Percentiles rank a stretch among this genome's conserved stretches.
Evolutionary conservation across 2,888 invertebrate species (phyloP).

Genomic region (Danaus chrysippus): DNA sequence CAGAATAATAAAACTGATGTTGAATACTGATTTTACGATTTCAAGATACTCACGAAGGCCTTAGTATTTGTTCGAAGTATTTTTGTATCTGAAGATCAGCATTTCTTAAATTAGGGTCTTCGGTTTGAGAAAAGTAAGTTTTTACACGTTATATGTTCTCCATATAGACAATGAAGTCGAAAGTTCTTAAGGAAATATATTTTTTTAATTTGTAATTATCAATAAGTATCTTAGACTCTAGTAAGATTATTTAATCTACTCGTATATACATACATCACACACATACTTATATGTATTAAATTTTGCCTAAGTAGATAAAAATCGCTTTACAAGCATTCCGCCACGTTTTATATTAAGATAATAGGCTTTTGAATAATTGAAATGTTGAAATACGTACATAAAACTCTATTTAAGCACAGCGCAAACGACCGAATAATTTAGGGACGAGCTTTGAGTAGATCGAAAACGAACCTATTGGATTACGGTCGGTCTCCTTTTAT

Average conservation of each 20-base stretch:
- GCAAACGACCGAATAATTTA: slow-evolving; percentile 7
- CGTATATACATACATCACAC: too few relatives aligned
- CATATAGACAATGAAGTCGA: too few relatives aligned
- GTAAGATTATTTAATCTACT: too few relatives aligned
- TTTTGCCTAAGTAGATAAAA: too few relatives aligned
- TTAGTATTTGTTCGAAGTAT: slow-evolving; percentile 1
- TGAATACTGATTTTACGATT: slow-evolving; percentile 5
- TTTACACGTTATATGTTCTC: neutral
- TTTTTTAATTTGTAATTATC: too few relatives aligned
- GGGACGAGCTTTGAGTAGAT: slow-evolving; percentile 6
- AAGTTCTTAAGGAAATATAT: too few relatives aligned
- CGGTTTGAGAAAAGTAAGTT: neutral
- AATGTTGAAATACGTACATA: slow-evolving; percentile 1
- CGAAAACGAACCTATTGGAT: slow-evolving; percentile 8
- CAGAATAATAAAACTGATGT: slow-evolving; percentile 5
- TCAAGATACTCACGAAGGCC: neutral
- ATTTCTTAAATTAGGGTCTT: neutral
- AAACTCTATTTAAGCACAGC: slow-evolving; percentile 7
- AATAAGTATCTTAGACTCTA: too few relatives aligned
- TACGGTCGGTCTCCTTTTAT: slow-evolving; percentile 7
- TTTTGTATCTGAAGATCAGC: neutral
- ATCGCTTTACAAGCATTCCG: too few relatives aligned
- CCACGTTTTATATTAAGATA: too few relatives aligned
- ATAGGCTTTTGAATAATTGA: neutral
- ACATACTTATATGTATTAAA: too few relatives aligned